Evolutionary conservation across 2,113 vertebrate species (phyloP), one percentile per base, ranked within the genome.

Genomic region (Anguilla japonica): DNA sequence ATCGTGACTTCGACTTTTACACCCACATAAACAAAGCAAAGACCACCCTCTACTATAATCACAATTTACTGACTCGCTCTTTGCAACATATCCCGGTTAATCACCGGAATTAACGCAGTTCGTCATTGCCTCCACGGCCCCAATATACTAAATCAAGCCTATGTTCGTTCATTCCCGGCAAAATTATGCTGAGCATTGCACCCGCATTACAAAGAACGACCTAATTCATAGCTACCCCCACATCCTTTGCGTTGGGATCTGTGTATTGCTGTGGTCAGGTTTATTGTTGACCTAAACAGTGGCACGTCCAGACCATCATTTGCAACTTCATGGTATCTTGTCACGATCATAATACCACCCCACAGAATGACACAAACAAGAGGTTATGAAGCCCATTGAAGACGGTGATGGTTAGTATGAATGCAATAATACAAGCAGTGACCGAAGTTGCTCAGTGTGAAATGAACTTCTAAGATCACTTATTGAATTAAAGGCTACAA

Each of bases 111-210:
- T 87, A 56, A 57, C 34, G 7, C 29, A 50, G 34, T 57, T 14
- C 46, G 71, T 40, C n/a, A 41, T 18, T 53, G 71, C 43, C 41
- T 39, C 18, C 50, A 20, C 13, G 34, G 63, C 20, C 15, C 67
- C 16, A 14, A 9, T n/a, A 9, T 3, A 82, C n/a, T 46, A 86
- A 84, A 91, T 85, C 86, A 84, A 84, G 41, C n/a, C 41, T 79
- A 50, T 14, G 26, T 20, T 81, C n/a, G 18, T 15, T 85, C 78
- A 41, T 8, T 41, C 78, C 75, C 84, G 34, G 84, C 34, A 29
- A 85, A 85, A 85, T 60, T 26, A 81, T 46, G 41, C 79, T 41
- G 79, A 81, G 79, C 79, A 43, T 81, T 46, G 40, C 79, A 81
- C 79, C 39, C 79, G 79, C 79, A 81, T 41, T 41, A 46, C 79